Base-by-base conservation (phyloP, 1,140 invertebrate species). In the Telenomus remus region DNA sequence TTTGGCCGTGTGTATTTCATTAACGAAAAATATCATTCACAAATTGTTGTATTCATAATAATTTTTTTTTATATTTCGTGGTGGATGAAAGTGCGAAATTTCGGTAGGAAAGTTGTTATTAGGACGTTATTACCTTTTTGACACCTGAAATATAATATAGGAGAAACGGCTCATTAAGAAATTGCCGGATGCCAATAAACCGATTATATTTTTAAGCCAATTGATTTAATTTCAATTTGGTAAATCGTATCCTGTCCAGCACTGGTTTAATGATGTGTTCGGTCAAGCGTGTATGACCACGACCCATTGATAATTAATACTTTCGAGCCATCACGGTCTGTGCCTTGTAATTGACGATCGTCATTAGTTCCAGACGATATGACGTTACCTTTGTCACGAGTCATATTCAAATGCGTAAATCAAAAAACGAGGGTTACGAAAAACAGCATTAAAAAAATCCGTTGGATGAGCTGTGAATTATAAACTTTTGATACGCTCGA, bases 221-320 rank as follows among this genome's bases (percentile, higher is more conserved):
- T 70, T 33, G 64, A 69, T 70, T 69, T 42, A 73, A 50, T 78
- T 78, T 78, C 65, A 78, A 74, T 78, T 73, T 78, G 43, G 12
- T 34, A 59, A 76, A 64, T 54, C 59, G 59, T 43, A 59, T 69
- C 59, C 65, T 57, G 65, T 63, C 7, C n/a, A 15, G 61, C 70
- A 61, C 44, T 70, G 70, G 60, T 78, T 78, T 73, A 78, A 78
- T 65, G 48, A 73, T 35, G 70, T 70, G 76, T 55, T 78, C 51
- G 56, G 60, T 78, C 19, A 70, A 66, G 55, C 70, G 60, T 54
- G 44, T 42, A 73, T 55, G 48, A 53, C 46, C 59, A 79, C 76
- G 27, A 73, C 53, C 69, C 77, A 85, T 85, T 81, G 79, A 85
- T 86, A 86, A 86, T 87, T 86, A 84, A 85, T 86, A 86, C 80